Percentiles rank a stretch among this genome's conserved stretches.
phyloP scores from a whole-genome alignment of 2,797 vertebrate species.

The Acrocephalus scirpaceus region DNA sequence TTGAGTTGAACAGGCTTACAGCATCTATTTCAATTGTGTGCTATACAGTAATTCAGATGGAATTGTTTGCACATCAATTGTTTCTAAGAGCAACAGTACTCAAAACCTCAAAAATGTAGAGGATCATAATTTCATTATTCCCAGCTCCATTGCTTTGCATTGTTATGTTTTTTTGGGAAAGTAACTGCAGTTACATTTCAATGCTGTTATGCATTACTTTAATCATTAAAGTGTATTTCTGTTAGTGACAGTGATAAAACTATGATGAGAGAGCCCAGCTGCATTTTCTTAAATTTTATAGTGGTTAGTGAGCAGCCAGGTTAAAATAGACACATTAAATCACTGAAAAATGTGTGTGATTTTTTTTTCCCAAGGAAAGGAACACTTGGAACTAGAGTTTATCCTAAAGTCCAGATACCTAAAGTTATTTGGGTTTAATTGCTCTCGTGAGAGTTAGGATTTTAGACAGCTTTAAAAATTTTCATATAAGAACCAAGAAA shows the following conservation, averaged over 20 bases:
- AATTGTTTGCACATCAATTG: background rate
- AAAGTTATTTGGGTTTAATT: background rate
- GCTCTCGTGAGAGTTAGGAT: background rate
- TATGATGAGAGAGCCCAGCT: background rate
- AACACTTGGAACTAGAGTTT: background rate
- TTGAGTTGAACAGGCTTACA: background rate
- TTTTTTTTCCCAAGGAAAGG: background rate
- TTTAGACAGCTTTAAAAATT: background rate
- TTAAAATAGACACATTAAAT: background rate
- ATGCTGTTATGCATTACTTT: background rate
- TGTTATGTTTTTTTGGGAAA: background rate
- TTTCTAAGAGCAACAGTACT: slow-evolving; percentile 1
- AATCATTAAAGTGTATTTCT: background rate
- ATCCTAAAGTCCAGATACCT: background rate
- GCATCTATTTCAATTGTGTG: background rate
- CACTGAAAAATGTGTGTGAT: background rate
- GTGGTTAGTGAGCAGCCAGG: background rate
- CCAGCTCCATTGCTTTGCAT: background rate
- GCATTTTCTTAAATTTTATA: background rate
- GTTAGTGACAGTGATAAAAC: background rate
- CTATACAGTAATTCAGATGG: background rate
- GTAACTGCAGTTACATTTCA: background rate
- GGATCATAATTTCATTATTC: background rate
- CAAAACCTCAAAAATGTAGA: background rate
- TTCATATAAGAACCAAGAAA: background rate